Percentiles rank a stretch among this genome's conserved stretches.
Evolutionary conservation across 2,113 vertebrate genomes (phyloP).

Genomic region (Chiloscyllium plagiosum): DNA sequence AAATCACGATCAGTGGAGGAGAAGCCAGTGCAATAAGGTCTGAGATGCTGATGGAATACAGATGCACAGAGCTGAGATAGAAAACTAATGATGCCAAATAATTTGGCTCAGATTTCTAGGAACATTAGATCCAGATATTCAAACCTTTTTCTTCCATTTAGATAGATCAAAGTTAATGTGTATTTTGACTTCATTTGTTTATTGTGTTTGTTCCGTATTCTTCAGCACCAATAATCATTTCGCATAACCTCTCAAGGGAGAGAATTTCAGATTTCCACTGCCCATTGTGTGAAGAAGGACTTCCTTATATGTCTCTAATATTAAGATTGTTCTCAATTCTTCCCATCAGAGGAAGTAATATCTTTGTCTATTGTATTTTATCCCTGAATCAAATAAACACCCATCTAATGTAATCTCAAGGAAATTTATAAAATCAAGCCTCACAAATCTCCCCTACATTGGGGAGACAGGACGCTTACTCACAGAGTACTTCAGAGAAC

Average conservation of each 20-base stretch:
- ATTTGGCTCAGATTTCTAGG: not conserved
- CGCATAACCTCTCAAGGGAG: not conserved
- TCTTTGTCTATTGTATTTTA: not conserved
- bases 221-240: not conserved
- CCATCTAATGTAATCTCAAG: not conserved
- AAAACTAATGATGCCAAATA: not conserved
- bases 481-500: too few relatives aligned
- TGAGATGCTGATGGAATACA: not conserved
- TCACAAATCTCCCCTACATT: not conserved
- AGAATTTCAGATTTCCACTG: not conserved
- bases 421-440: not conserved
- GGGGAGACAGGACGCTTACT: too few relatives aligned
- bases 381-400: not conserved
- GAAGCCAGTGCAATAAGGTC: not conserved
- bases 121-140: not conserved
- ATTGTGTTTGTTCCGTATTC: not conserved
- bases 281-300: not conserved
- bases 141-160: not conserved
- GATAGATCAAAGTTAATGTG: not conserved
- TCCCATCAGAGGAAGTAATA: not conserved
- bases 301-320: not conserved
- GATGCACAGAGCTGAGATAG: not conserved
- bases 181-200: not conserved
- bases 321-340: not conserved
- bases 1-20: slow-evolving; percentile 8